Conservation (phyloP, 1,140 invertebrate species). For the Psilanteris sp. region DNA sequence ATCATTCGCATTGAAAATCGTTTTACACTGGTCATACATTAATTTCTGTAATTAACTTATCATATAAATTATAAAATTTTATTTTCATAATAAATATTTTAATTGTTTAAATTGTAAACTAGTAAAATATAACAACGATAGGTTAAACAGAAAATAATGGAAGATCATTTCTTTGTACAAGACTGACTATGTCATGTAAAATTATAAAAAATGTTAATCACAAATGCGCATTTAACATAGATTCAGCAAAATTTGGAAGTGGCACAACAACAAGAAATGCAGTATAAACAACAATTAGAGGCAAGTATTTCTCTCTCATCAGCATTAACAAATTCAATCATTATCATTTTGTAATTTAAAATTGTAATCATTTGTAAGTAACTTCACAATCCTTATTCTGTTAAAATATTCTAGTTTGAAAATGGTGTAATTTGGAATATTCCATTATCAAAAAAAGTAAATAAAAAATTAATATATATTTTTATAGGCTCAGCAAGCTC, state of each 20-base stretch:
- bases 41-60: no score
- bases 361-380: slow-evolving; percentile 8
- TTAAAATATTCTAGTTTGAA: no score
- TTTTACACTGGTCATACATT: no score
- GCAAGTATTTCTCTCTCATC: slow-evolving; percentile 73
- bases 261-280: slow-evolving; percentile 88
- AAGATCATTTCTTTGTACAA: slow-evolving; percentile 6
- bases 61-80: no score
- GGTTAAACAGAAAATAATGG: background rate
- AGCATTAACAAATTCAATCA: slow-evolving; percentile 37
- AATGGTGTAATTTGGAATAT: no score
- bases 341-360: slow-evolving; percentile 12
- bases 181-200: slow-evolving; percentile 5
- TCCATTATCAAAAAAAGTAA: no score
- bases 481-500: slow-evolving; percentile 75
- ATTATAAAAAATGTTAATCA: slow-evolving; percentile 37
- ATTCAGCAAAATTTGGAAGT: slow-evolving; percentile 87
- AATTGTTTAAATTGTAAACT: no score
- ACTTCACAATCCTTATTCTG: no score
- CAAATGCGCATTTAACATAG: slow-evolving; percentile 70
- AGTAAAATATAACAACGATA: no score
- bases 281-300: slow-evolving; percentile 87
- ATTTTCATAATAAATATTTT: no score
- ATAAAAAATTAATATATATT: background rate
- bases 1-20: no score